Base-by-base conservation (phyloP, 2,888 invertebrate species). In the Macrophya annulata region DNA sequence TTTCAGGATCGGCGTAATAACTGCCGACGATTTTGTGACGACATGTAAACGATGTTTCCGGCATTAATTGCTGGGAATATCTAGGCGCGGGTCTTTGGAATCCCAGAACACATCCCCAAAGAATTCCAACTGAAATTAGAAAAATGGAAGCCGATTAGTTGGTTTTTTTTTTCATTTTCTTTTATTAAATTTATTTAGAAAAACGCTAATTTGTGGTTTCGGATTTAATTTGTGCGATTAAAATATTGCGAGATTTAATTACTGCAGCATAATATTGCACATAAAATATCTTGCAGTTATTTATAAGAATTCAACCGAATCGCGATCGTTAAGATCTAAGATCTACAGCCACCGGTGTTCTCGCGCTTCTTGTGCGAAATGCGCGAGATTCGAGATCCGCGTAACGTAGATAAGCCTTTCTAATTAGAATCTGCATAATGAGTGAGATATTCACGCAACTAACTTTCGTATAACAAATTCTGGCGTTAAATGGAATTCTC, bases 1-100 rank as follows among this genome's bases (percentile, higher is more conserved):
- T 96, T 92, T 98, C 97, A 4, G 96, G 95, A 94, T 98, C 98
- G 59, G 98, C 98, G 93, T 98, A 98, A 94, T 98, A 98, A 68
- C 97, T 98, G 87, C 98, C 98, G 84, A 98, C 95, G 91, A 98
- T 97, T 93, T 98, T 97, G 89, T 96, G 96, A 91, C 96, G 96
- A 93, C 98, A 98, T 90, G 96, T 96, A 94, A 98, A 98, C 89
- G 96, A 94, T 88, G 96, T 95, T 93, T 93, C 93, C 83, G 94
- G 94, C 93, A 94, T 94, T 88, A 93, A 94, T 86, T 94, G 94
- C 87, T 94, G 94, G 45, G 94, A 94, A 89, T 94, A 94, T 88
- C 94, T 93, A 55, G 94, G 94, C 37, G 94, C 93, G 84, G 93
- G 92, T 74, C 93, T 91, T 86, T 94, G 94, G 25, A 94, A 92